Base-by-base conservation (phyloP, 2,888 invertebrate genomes). In the Noctua pronuba region DNA sequence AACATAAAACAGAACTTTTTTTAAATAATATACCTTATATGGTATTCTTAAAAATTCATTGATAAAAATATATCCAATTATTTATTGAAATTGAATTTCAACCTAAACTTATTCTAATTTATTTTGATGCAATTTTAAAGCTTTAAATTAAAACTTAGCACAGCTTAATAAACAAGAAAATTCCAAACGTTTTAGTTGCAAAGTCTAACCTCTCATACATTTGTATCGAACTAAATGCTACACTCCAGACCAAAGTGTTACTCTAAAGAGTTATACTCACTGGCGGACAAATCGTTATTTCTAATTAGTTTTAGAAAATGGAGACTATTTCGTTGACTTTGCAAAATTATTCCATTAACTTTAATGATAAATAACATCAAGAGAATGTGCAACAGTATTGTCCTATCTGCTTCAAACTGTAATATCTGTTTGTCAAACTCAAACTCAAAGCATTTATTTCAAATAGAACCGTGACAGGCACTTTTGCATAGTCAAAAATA, bases 151-250 rank as follows among this genome's bases (percentile, higher is more conserved):
- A 58, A 65, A 28, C 16, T 55, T 35, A 46, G 35, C 77, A 46
- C 35, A 49, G 16, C n/a, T 41, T 68, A 18, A 16, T 31, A 41
- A 49, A 58, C 7, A 10, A 73, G 80, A 41, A 69, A 84, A 70
- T 73, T 62, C 69, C 18, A 55, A 16, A 70, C 58, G 67, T 70
- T 75, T 84, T 79, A 62, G 71, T 83, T 74, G 74, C 46, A 46
- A 77, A 55, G 31, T n/a, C 69, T 70, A 62, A 44, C 55, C 62
- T 58, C 38, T 13, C 13, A 52, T 44, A 80, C 73, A 73, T 66
- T 41, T 44, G 69, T 62, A 73, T 13, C n/a, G 35, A 69, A 55
- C 72, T 84, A 73, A 82, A 75, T 84, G 80, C 28, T 69, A 21
- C 49, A 66, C 41, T 46, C 13, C 4, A 65, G 41, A 18, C 24